These are phyloP conservation scores for Aphidius ervi DNA, from an alignment of 1,140 invertebrate genomes.

Conservation along the genomic window DNA sequence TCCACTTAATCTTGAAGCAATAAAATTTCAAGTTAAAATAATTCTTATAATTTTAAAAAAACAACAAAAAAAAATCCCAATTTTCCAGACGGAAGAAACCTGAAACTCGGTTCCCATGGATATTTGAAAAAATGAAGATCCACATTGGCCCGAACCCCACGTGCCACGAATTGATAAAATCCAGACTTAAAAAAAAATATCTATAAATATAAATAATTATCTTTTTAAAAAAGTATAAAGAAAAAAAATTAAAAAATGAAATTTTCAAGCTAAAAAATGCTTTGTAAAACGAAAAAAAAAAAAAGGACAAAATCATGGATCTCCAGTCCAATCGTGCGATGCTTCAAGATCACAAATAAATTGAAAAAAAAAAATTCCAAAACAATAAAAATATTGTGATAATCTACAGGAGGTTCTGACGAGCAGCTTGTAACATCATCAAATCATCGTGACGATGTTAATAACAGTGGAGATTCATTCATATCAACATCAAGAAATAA, in stretches of 20 bases:
- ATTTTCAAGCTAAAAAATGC: too few species aligned
- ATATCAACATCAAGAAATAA: too few species aligned
- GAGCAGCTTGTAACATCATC: slow-evolving; percentile 43
- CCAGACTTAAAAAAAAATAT: slow-evolving; percentile 8
- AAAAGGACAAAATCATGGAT: not conserved
- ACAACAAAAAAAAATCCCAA: slow-evolving; percentile 31
- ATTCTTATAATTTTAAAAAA: not conserved
- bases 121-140: slow-evolving; percentile 37
- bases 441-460: slow-evolving; percentile 31
- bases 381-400: slow-evolving; percentile 15
- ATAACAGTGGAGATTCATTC: not conserved
- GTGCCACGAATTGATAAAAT: slow-evolving; percentile 8
- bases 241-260: slow-evolving; percentile 4
- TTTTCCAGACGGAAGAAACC: slow-evolving; percentile 45
- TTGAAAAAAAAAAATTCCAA: slow-evolving; percentile 30
- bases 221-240: slow-evolving; percentile 8
- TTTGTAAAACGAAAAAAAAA: too few species aligned
- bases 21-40: not conserved
- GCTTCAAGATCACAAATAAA: slow-evolving; percentile 6
- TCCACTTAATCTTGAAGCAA: not conserved
- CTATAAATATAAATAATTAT: slow-evolving; percentile 16
- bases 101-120: slow-evolving; percentile 39
- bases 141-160: slow-evolving; percentile 8
- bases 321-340: not conserved
- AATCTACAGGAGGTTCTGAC: slow-evolving; percentile 41